These are phyloP conservation scores for Gymnoscopelus braueri DNA, from an alignment of 2,797 vertebrate genomes.

Conservation along the genomic window DNA sequence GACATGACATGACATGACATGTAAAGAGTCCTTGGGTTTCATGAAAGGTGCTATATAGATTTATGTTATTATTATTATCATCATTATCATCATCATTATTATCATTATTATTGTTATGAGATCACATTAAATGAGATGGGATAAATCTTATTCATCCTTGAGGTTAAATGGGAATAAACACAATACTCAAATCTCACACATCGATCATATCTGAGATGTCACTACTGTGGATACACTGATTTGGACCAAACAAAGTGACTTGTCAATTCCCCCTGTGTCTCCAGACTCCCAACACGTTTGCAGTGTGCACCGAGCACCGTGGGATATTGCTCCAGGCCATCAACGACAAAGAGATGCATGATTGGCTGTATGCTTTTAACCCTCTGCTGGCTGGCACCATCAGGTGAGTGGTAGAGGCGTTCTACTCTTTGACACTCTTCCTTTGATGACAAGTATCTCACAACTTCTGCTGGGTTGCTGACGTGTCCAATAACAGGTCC, in stretches of 20 bases:
- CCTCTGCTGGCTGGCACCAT: constrained; percentile 98
- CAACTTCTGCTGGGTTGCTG: neutral
- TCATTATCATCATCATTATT: too few species aligned
- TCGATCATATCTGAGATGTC: too few species aligned
- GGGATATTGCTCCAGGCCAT: constrained; percentile 95
- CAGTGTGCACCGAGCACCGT: constrained; percentile 96
- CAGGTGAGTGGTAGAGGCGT: constrained; percentile 79
- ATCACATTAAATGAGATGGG: too few species aligned
- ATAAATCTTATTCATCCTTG: too few species aligned
- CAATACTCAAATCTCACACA: too few species aligned
- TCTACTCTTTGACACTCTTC: neutral
- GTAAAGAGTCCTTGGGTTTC: too few species aligned
- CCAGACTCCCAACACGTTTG: constrained; percentile 96
- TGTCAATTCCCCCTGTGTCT: constrained; percentile 1
- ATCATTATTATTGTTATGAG: too few species aligned
- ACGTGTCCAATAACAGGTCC: too few species aligned
- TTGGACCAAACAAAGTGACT: constrained; percentile 4
- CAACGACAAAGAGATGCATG: constrained; percentile 99
- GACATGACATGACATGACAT: too few species aligned
- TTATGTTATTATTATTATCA: too few species aligned
- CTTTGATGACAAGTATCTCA: neutral
- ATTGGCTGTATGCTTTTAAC: constrained; percentile 99
- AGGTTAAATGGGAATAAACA: too few species aligned
- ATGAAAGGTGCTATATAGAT: too few species aligned
- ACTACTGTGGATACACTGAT: neutral